phyloP scores from a whole-genome alignment of 1,140 invertebrate species.

The Zelostemma sp. region DNA sequence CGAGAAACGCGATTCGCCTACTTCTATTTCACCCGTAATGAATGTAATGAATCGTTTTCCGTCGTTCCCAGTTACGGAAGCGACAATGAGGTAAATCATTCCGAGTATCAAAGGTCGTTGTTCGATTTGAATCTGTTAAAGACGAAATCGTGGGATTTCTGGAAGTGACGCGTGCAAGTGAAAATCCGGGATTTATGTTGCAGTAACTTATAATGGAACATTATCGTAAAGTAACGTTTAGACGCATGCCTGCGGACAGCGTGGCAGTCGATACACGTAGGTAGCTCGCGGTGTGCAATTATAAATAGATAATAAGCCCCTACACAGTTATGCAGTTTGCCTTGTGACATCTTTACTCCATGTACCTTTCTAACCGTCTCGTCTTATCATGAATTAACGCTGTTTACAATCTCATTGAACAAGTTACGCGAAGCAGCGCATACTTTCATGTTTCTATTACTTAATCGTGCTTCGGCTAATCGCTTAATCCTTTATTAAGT shows the following conservation, averaged over 20 bases:
- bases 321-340: constrained; percentile 63
- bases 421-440: neutral
- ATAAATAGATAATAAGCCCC: constrained; percentile 58
- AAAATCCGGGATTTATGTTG: constrained; percentile 39
- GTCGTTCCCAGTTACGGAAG: too few species aligned
- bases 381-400: constrained; percentile 33
- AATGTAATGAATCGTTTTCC: too few species aligned
- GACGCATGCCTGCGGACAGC: constrained; percentile 22
- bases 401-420: constrained; percentile 28
- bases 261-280: constrained; percentile 25
- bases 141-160: constrained; percentile 17
- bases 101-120: neutral
- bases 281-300: constrained; percentile 33
- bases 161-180: constrained; percentile 26
- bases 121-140: constrained; percentile 15
- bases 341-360: constrained; percentile 64
- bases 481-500: neutral
- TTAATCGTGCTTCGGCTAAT: neutral
- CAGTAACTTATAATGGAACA: constrained; percentile 24
- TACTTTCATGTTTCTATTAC: neutral
- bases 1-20: too few species aligned
- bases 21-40: too few species aligned
- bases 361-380: constrained; percentile 63
- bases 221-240: constrained; percentile 8
- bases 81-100: too few species aligned